These are phyloP conservation scores for Carabus problematicus DNA, from an alignment of 2,888 invertebrate species.

Conservation along the genomic window DNA sequence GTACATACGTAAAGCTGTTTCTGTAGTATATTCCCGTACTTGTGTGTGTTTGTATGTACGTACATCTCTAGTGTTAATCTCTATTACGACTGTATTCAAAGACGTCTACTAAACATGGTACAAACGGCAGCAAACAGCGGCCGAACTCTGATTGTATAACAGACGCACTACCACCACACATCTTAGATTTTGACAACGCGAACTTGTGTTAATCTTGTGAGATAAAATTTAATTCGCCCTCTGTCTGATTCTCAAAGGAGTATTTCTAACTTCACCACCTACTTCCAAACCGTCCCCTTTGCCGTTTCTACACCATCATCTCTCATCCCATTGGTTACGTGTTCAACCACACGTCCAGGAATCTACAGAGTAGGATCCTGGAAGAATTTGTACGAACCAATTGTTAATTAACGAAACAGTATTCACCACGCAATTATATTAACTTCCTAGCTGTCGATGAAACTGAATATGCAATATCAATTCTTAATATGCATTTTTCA, in stretches of 20 bases:
- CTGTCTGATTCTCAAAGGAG: conserved; percentile 40
- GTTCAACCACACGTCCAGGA: not conserved
- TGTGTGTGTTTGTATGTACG: too few relatives aligned
- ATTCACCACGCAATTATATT: not conserved
- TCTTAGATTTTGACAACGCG: conserved; percentile 42
- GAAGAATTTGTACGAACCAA: not conserved
- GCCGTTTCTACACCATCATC: conserved; percentile 19
- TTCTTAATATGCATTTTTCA: too few relatives aligned
- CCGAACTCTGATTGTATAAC: too few relatives aligned
- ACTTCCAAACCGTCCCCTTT: not conserved
- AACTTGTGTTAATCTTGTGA: conserved; percentile 41
- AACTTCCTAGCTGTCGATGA: too few relatives aligned
- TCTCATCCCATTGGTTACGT: too few relatives aligned
- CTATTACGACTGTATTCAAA: conserved; percentile 36
- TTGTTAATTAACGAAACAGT: not conserved
- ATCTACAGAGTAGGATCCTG: not conserved
- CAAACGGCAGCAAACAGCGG: conserved; percentile 8
- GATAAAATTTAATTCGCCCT: conserved; percentile 41
- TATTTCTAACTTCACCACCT: conserved; percentile 45
- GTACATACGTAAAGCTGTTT: too few relatives aligned
- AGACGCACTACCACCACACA: conserved; percentile 20
- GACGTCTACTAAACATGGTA: conserved; percentile 37
- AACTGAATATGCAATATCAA: too few relatives aligned
- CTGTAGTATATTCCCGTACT: too few relatives aligned
- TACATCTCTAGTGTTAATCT: conserved; percentile 20